Base-by-base conservation (phyloP, 2,888 invertebrate genomes). In the Automeris io region DNA sequence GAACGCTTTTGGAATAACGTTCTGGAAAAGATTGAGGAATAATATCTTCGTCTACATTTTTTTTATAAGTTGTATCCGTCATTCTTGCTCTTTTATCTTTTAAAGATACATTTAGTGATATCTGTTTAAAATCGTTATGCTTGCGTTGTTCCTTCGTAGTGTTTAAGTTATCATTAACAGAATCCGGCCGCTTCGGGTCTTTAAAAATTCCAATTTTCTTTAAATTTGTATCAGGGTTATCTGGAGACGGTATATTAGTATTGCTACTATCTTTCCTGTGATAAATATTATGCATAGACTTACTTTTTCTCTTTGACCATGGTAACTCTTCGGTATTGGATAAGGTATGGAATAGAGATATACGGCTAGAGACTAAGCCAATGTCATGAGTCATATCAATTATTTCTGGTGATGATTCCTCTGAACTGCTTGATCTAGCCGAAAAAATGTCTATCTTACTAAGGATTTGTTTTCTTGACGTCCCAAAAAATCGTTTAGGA, bases 401-500 rank as follows among this genome's bases (percentile, higher is more conserved):
- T 8, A 48, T 49, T 42, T 66, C 61, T 39, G 55, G 44, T 24
- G 64, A 55, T 33, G 63, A 54, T 49, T 67, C 61, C 37, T 68
- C 57, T 37, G 50, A 52, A 45, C 53, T 52, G 43, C 54, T 61
- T 38, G 76, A 71, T 51, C 76, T 79, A 40, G 72, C 78, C 55
- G 74, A 69, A 59, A 80, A 86, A 45, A 71, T 75, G 45, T 86
- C 86, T 37, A 86, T 76, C 66, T 85, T 86, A 52, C 70, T 81
- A 43, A 85, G 56, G 51, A 86, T 86, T 42, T 80, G 83, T 48
- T 77, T 78, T 49, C 85, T 68, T 32, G 85, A 86, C 19, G 85
- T 85, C 1, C 85, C 86, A 40, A 87, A 86, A 54, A 86, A 86
- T 54, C 85, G 63, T 47, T 83, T 87, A 5, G 86, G 86, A 47